Evolutionary conservation across 2,888 invertebrate genomes (phyloP), one percentile per base, ranked within the genome.

Genomic region (Tigriopus californicus): DNA sequence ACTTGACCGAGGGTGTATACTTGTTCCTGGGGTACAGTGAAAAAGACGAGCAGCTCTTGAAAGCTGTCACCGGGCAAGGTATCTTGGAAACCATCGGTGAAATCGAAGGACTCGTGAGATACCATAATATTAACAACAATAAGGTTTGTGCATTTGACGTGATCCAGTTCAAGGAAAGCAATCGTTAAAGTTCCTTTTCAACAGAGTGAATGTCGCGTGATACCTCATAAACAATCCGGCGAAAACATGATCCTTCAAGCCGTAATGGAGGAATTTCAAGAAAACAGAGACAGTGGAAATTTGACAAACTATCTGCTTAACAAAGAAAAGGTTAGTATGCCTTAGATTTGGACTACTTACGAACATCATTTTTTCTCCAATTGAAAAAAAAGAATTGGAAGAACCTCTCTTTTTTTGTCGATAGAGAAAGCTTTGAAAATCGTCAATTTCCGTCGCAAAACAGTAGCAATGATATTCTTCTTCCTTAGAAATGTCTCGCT

Each of bases 161-260:
- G 22, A 47, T 11, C 5, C 10, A 47, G n/a, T n/a, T n/a, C n/a
- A n/a, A n/a, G n/a, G n/a, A n/a, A n/a, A n/a, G n/a, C n/a, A n/a
- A n/a, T n/a, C n/a, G n/a, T n/a, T n/a, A n/a, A n/a, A n/a, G n/a
- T n/a, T n/a, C n/a, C 8, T 33, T 33, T 3, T 33, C 33, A 8
- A 8, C 77, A 89, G 88, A 85, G 86, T 49, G 79, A 83, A 67
- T 89, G 89, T 73, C 83, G 82, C 13, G 74, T 89, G 67, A 84
- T 85, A 61, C 75, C 88, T 63, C 87, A 84, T 74, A 86, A 87
- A 70, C 80, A 85, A 67, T 85, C 86, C 66, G 82, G 82, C 66
- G 88, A 89, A 72, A 89, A 89, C 71, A 82, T 88, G 63, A 88
- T 89, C 67, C 81, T 89, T 66, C 81, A 84, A 24, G 89, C 86